Conservation (phyloP, 2,888 invertebrate genomes). For the Syrista parreyssii region DNA sequence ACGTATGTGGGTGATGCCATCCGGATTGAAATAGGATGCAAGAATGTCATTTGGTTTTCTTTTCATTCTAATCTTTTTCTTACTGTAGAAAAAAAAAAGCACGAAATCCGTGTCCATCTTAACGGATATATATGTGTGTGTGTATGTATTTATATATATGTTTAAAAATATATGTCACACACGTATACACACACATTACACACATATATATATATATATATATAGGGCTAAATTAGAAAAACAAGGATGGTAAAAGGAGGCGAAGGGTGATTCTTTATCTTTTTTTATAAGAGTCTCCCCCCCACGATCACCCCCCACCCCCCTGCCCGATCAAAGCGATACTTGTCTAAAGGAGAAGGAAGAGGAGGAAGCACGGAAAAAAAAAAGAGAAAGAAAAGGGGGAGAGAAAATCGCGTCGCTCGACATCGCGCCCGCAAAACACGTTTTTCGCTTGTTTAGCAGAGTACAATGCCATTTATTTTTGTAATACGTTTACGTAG, state of each 20-base stretch:
- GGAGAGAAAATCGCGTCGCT: slow-evolving; percentile 47
- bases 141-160: not conserved
- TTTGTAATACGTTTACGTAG: slow-evolving; percentile 66
- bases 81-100: not conserved
- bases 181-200: not conserved
- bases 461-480: slow-evolving; percentile 66
- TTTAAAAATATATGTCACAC: not conserved
- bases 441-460: slow-evolving; percentile 62
- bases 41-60: not conserved
- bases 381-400: slow-evolving; percentile 23
- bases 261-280: not conserved
- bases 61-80: not conserved
- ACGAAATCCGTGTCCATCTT: not conserved
- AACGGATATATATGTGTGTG: not conserved
- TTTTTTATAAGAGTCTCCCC: too few species aligned
- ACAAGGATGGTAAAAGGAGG: not conserved
- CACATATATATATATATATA: too few species aligned
- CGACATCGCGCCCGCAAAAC: slow-evolving; percentile 64
- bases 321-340: not conserved
- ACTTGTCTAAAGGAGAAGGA: not conserved
- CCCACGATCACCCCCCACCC: not conserved
- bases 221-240: not conserved
- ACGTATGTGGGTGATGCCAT: not conserved
- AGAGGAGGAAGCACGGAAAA: slow-evolving; percentile 23
- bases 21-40: not conserved